phyloP scores from a whole-genome alignment of 2,113 vertebrate genomes.

The Halcyon malimbica region DNA sequence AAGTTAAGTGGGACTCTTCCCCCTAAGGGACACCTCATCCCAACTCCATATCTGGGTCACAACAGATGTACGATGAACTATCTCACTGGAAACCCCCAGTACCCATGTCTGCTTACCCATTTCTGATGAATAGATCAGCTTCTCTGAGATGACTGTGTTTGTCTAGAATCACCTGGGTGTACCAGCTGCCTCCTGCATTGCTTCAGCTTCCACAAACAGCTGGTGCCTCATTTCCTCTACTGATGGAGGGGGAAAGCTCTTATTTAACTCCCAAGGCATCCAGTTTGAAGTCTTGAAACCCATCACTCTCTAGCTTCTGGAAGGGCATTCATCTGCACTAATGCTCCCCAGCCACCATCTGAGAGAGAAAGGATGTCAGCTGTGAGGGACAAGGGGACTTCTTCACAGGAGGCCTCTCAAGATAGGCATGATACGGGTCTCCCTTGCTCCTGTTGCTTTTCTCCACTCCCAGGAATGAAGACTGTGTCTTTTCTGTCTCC shows the following conservation, averaged over 20 bases:
- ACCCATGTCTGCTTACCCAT: background rate
- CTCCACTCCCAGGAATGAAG: background rate
- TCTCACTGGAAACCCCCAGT: background rate
- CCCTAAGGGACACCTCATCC: background rate
- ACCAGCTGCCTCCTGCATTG: background rate
- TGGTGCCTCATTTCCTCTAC: background rate
- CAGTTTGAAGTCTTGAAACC: background rate
- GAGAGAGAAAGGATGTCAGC: background rate
- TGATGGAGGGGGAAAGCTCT: background rate
- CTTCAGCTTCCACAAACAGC: background rate
- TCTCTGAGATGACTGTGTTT: background rate
- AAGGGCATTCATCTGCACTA: background rate
- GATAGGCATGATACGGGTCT: background rate
- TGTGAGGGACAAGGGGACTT: background rate
- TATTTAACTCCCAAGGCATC: background rate
- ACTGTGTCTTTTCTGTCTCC: background rate
- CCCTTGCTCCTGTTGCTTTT: background rate
- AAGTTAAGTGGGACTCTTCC: background rate
- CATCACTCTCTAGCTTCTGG: background rate
- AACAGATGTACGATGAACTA: background rate
- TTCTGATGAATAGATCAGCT: background rate
- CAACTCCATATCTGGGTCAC: background rate
- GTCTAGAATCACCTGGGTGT: background rate
- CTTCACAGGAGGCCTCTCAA: background rate
- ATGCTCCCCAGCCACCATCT: background rate